A percentile compares a stretch with the other conserved stretches of the same genome.
Evolutionary conservation across 2,113 vertebrate genomes (phyloP).

Genomic region (Mionectes macconnelli): DNA sequence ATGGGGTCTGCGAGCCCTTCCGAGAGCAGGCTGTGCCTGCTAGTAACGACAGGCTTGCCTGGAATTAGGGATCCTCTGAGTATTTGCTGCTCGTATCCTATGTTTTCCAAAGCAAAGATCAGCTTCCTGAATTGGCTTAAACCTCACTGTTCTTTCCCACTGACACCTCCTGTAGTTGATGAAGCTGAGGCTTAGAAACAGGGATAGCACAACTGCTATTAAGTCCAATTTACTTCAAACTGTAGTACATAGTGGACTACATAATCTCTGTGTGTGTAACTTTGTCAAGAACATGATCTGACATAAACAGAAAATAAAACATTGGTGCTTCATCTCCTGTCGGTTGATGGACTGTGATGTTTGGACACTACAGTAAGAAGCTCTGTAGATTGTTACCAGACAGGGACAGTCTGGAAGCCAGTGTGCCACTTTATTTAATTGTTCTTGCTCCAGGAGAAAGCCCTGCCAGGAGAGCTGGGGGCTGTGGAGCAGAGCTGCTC

Average conservation of each 20-base stretch:
- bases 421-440: neutral
- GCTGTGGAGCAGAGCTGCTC: neutral
- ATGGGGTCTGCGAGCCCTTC: neutral
- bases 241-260: neutral
- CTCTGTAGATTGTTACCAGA: neutral
- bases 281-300: neutral
- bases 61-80: neutral
- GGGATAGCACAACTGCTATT: neutral
- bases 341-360: neutral
- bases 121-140: neutral
- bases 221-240: neutral
- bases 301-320: neutral
- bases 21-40: neutral
- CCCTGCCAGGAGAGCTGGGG: neutral
- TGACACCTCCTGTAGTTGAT: neutral
- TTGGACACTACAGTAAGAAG: neutral
- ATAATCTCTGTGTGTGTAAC: neutral
- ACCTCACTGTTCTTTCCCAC: neutral
- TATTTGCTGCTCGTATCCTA: neutral
- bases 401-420: neutral
- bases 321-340: neutral
- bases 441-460: neutral
- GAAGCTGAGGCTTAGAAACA: neutral
- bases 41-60: fast-evolving
- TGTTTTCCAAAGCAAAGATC: neutral